Evolutionary conservation across 2,888 invertebrate species (phyloP), one percentile per base, ranked within the genome.

Genomic region (Hesperia comma): DNA sequence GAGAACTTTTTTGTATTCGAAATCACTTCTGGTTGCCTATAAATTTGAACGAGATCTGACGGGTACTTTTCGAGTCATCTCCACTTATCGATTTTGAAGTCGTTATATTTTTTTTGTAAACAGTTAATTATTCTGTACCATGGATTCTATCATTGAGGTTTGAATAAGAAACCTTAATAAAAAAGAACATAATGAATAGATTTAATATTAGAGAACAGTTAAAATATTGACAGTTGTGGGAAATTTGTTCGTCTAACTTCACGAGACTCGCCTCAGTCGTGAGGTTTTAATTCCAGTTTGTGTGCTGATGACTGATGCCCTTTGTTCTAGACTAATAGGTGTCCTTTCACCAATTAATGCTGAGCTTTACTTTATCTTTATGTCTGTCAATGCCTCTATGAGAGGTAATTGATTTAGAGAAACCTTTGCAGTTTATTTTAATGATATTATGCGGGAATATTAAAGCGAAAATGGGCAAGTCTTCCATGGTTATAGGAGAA

Each of bases 181-280:
- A n/a, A n/a, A n/a, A n/a, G n/a, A n/a, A n/a, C n/a, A 26, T 26
- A 4, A 26, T 26, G 26, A 26, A 26, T 2, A 26, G 26, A 26
- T 26, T 26, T 26, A 26, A 26, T 4, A 26, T 4, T 4, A 26
- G 5, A 26, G 2, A 5, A 37, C 37, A 37, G 8, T 46, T 1
- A 46, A 46, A 8, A 17, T 17, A 46, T 8, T 46, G 6, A 46
- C 17, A 7, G 79, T 26, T 17, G 33, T 56, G 46, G 10, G 21
- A 63, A 51, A n/a, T 19, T 12, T 49, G 15, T 80, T 75, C 74
- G 76, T 77, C 74, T 74, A 72, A 71, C 76, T 79, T 78, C 81
- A 75, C 77, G 77, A 80, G 76, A 72, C 75, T 43, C 40, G 21
- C 19, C 41, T 26, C 26, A 15, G 54, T 66, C 66, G 66, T 66